Base-by-base conservation (phyloP, 2,888 invertebrate genomes). In the Agrotis ipsilon region DNA sequence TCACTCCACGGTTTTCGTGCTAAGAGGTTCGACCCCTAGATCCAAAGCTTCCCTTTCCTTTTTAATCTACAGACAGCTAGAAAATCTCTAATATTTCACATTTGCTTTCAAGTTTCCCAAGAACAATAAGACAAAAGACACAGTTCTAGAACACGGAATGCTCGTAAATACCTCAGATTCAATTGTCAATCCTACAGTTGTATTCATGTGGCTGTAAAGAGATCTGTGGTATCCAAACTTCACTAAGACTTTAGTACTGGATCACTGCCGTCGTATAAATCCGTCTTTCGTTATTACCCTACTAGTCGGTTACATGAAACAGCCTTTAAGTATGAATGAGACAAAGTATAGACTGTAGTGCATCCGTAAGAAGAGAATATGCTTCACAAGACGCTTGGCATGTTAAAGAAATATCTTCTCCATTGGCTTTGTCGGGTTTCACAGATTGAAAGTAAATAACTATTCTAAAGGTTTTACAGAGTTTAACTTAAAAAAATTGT, bases 161-260 rank as follows among this genome's bases (percentile, higher is more conserved):
- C n/a, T 73, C 62, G 55, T 74, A 83, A 74, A 64, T 66, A 72
- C 66, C 52, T 45, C 46, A 52, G 63, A 78, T 82, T 81, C 68
- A 70, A 81, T 75, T 78, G 70, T 75, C 78, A 72, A 67, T 68
- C 60, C 48, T 48, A 60, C 57, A 68, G 45, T 27, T 62, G 79
- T 72, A 60, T 59, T 21, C 16, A 11, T 55, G 63, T 67, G 51
- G 65, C 62, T 63, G 45, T 80, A 65, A 69, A 73, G 73, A 64
- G 66, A 81, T 83, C 62, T 55, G 45, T 51, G 68, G 52, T 48
- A 32, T n/a, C 64, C 65, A 54, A 73, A 81, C 74, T 68, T 61
- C 51, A 19, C 77, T 77, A 73, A 80, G 74, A 74, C 72, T 81
- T 76, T 70, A 70, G 72, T 66, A 60, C 76, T 71, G 70, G 83